Base-by-base conservation (phyloP, 2,113 vertebrate species). In the Bujurquina vittata region DNA sequence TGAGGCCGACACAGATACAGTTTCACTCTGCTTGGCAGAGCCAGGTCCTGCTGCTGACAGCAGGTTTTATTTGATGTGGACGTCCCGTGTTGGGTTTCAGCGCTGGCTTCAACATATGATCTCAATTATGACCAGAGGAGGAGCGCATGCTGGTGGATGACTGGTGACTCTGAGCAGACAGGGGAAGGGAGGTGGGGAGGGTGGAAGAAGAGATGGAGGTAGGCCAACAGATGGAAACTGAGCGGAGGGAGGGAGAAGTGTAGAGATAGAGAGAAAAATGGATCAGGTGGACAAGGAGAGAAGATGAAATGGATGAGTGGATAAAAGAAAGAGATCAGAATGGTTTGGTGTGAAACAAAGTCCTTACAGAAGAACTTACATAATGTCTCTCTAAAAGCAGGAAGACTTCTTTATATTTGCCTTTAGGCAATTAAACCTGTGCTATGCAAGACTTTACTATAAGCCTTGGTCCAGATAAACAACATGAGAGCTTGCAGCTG, bases 11-110 rank as follows among this genome's bases (percentile, higher is more conserved):
- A 52, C 84, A 93, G 91, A 94, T 94, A 91, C 86, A 77, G 91
- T 95, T 94, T 94, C 94, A 94, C 83, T 93, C 84, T 76, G 83
- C 86, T 85, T 86, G 91, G 84, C 86, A 83, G 89, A 92, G 89
- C 84, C 91, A 84, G 92, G 88, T 89, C 90, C 65, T 56, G 79
- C 83, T 89, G 91, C 92, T 92, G 94, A 92, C 94, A 94, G 94
- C 93, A 92, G 93, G 84, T 94, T 95, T 94, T 94, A 95, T 94
- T 95, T 94, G 92, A 95, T 95, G 94, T 94, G 91, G 93, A 94
- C 65, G 92, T 94, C 93, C 89, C 85, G 92, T 94, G 93, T 94
- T 91, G 84, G 89, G 92, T 95, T 95, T 93, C 95, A 94, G 92
- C 17, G 74, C 93, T 80, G 90, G 89, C 91, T 93, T 92, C 88